These are phyloP conservation scores for Tiliacea citrago DNA, from an alignment of 2,888 invertebrate genomes.

Conservation along the genomic window DNA sequence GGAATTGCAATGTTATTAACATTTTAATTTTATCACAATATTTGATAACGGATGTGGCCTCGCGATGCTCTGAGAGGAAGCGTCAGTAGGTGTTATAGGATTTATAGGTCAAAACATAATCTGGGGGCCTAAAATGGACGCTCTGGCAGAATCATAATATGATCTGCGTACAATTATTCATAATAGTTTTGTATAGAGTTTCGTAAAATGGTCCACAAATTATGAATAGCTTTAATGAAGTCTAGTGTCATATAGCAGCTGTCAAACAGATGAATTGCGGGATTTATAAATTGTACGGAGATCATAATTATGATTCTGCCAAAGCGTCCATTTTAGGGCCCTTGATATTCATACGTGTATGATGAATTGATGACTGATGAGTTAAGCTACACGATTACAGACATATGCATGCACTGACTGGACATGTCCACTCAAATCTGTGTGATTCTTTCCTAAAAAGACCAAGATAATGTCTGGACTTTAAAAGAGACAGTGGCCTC, in stretches of 20 bases:
- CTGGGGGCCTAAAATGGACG: no score
- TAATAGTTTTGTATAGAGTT: no score
- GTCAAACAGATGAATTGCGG: no score
- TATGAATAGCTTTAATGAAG: no score
- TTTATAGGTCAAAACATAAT: slow-evolving; percentile 7
- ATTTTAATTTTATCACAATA: slow-evolving; percentile 72
- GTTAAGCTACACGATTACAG: not conserved
- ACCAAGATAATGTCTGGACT: not conserved
- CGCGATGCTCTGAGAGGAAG: slow-evolving; percentile 66
- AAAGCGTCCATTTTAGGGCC: no score
- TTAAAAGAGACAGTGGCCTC: not conserved
- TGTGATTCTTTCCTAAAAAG: not conserved
- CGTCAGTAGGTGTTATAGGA: slow-evolving; percentile 33
- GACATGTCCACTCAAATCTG: not conserved
- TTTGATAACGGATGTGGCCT: slow-evolving; percentile 73
- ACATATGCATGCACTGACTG: not conserved
- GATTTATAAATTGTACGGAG: no score
- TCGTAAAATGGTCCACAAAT: no score
- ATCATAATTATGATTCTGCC: no score
- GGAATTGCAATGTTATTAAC: slow-evolving; percentile 72
- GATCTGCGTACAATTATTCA: no score
- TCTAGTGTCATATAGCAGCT: no score
- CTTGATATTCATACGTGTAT: not conserved
- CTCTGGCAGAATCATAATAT: no score
- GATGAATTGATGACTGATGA: no score